A percentile compares a stretch with the other conserved stretches of the same genome.
Conservation (phyloP, 2,113 vertebrate species). For the Ictidomys tridecemlineatus region DNA sequence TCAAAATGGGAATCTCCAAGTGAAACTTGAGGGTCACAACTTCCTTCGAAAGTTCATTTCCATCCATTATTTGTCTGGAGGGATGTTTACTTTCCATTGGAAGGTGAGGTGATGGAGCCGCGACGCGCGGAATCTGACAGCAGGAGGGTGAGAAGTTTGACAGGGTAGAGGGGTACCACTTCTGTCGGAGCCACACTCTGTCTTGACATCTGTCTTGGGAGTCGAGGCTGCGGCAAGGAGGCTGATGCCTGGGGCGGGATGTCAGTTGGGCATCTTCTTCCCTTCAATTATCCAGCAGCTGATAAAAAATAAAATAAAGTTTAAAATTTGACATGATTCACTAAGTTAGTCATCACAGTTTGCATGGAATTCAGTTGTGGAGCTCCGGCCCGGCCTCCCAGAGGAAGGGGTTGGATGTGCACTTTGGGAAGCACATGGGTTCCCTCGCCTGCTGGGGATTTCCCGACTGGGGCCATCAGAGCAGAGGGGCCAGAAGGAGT, state of each 20-base stretch:
- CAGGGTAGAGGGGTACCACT: slow-evolving; percentile 1
- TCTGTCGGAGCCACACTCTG: neutral
- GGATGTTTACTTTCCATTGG: slow-evolving; percentile 4
- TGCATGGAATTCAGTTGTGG: neutral
- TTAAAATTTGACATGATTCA: slow-evolving; percentile 58
- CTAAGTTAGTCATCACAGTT: slow-evolving; percentile 73
- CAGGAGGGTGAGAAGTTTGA: neutral
- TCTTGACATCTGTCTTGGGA: slow-evolving; percentile 68
- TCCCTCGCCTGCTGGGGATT: neutral
- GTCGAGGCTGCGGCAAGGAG: neutral
- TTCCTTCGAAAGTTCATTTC: neutral
- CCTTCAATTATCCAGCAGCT: slow-evolving; percentile 75
- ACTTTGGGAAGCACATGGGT: neutral
- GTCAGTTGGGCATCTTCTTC: slow-evolving; percentile 66
- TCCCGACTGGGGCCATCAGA: neutral
- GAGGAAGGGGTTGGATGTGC: neutral
- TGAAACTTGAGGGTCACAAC: neutral
- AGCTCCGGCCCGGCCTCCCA: rapidly evolving
- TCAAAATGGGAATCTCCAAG: neutral
- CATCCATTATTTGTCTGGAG: neutral
- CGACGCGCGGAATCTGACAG: neutral
- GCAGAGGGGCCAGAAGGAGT: neutral
- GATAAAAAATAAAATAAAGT: slow-evolving; percentile 79
- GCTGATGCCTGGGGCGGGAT: slow-evolving; percentile 72
- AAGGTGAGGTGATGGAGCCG: neutral